Evolutionary conservation across 2,113 vertebrate genomes (phyloP).

Genomic region (Pangasianodon hypophthalmus): DNA sequence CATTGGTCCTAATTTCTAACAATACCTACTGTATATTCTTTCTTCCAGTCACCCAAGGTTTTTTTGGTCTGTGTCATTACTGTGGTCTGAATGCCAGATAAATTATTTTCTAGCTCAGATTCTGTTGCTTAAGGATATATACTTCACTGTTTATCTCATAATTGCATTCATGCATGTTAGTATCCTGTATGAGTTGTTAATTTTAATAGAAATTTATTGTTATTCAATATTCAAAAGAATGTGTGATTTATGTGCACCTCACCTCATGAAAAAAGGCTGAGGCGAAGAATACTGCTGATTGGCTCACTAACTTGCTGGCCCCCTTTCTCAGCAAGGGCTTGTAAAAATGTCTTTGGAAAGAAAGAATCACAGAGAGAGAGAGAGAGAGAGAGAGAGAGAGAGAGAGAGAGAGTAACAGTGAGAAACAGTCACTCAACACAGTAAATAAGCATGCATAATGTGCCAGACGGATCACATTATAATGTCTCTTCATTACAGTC

Average conservation of each 20-base stretch:
- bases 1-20: background rate
- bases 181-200: constrained; percentile 17
- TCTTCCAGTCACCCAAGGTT: background rate
- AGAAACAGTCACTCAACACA: constrained; percentile 44
- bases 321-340: constrained; percentile 84
- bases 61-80: background rate
- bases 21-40: background rate
- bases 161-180: constrained; percentile 18
- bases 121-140: background rate
- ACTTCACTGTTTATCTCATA: constrained; percentile 11
- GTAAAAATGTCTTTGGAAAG: constrained; percentile 83
- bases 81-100: background rate
- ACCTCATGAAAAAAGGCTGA: constrained; percentile 95
- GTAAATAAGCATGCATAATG: constrained; percentile 53
- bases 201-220: constrained; percentile 22
- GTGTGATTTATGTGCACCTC: constrained; percentile 50
- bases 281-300: constrained; percentile 81
- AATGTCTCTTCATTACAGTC: constrained; percentile 49
- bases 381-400: constrained; percentile 9
- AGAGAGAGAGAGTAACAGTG: constrained; percentile 15
- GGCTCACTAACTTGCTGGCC: constrained; percentile 75
- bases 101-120: background rate
- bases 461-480: constrained; percentile 46
- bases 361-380: constrained; percentile 23
- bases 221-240: constrained; percentile 35